Conservation (phyloP, 2,113 vertebrate genomes). For the Taxidea taxus region DNA sequence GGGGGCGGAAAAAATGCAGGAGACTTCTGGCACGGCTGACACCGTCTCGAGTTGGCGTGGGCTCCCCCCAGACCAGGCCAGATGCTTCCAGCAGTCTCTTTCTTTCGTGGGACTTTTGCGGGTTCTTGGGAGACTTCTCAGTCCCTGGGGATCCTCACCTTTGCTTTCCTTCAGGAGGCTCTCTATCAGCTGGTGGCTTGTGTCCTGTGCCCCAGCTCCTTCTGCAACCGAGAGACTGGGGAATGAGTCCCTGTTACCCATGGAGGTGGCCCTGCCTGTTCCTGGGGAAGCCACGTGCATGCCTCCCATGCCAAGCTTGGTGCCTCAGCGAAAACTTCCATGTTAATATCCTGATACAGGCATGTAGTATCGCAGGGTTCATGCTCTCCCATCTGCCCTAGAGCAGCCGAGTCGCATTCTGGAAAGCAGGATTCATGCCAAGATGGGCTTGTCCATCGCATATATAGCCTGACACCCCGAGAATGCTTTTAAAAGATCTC, state of each 20-base stretch:
- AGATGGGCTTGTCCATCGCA: neutral
- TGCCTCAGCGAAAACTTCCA: fast-evolving
- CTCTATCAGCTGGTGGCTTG: neutral
- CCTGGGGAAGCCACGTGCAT: neutral
- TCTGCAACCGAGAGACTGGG: neutral
- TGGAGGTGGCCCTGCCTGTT: neutral
- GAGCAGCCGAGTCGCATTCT: fast-evolving
- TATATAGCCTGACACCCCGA: neutral
- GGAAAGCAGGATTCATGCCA: neutral
- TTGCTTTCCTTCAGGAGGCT: neutral
- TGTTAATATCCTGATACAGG: neutral
- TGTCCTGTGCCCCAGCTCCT: neutral
- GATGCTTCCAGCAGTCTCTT: neutral
- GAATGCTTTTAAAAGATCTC: neutral
- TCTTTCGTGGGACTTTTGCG: neutral
- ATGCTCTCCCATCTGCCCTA: neutral
- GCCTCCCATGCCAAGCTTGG: neutral
- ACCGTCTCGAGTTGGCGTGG: fast-evolving
- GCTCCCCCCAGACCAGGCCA: too few relatives aligned
- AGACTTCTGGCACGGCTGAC: neutral
- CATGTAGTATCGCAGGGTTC: too few relatives aligned
- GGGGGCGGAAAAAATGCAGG: neutral
- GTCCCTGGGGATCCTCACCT: neutral
- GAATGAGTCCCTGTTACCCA: neutral
- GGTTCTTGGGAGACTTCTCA: neutral